phyloP scores from a whole-genome alignment of 2,797 vertebrate genomes.

The Allobates femoralis region DNA sequence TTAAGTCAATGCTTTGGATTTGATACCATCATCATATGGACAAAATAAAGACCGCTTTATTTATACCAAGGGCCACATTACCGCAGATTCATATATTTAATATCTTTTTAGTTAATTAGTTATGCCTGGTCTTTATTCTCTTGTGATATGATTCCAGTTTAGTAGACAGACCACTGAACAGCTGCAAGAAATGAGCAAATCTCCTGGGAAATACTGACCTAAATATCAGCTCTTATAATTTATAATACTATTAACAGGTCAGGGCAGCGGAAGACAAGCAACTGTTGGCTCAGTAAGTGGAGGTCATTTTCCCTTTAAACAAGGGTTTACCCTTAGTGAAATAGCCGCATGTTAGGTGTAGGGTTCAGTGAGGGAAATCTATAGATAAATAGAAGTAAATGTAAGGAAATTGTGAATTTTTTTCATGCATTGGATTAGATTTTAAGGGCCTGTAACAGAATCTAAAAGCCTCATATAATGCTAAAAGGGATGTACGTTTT shows the following conservation, averaged over 20 bases:
- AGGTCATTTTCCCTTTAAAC: background rate
- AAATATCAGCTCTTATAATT: background rate
- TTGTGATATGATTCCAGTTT: background rate
- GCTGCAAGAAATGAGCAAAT: background rate
- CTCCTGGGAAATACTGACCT: background rate
- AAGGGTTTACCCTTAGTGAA: background rate
- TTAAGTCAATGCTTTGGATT: background rate
- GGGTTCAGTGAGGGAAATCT: too few species aligned
- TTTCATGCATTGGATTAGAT: too few species aligned
- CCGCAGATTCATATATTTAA: background rate
- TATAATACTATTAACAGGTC: background rate
- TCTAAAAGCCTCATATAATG: too few species aligned
- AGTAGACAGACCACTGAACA: background rate
- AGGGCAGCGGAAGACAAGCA: background rate
- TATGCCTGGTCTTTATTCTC: background rate
- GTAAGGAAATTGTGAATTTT: too few species aligned
- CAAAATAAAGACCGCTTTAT: background rate
- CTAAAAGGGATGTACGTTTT: too few species aligned
- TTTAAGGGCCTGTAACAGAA: too few species aligned
- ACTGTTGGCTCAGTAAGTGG: background rate
- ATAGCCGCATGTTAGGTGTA: background rate
- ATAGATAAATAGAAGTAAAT: too few species aligned
- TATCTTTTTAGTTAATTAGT: background rate
- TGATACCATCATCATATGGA: background rate
- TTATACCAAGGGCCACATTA: background rate